Conservation (phyloP, 1,140 invertebrate species). For the Ephestia elutella region DNA sequence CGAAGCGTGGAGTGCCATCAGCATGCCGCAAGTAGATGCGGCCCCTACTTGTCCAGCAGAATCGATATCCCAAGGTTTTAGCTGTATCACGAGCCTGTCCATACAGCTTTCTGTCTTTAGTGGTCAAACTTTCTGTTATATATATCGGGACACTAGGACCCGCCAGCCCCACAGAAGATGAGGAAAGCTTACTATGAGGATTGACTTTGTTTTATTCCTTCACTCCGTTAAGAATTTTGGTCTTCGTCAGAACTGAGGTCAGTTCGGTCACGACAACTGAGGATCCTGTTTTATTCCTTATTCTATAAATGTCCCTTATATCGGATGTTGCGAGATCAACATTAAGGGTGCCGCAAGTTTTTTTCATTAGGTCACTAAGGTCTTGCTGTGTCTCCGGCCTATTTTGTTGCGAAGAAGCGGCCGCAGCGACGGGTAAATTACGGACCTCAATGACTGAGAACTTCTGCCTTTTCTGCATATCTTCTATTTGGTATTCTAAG, state of each 20-base stretch:
- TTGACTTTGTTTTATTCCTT: constrained; percentile 10
- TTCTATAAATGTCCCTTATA: constrained; percentile 11
- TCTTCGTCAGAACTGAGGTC: constrained; percentile 2
- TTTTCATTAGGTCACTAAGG: constrained; percentile 4
- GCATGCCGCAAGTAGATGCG: constrained; percentile 7
- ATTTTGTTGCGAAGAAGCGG: background rate
- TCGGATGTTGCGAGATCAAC: background rate
- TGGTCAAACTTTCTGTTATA: constrained; percentile 10
- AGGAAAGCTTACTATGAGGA: constrained; percentile 4
- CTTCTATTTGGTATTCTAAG: constrained; percentile 12
- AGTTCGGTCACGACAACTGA: constrained; percentile 8
- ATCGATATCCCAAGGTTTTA: background rate
- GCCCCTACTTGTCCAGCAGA: constrained; percentile 10
- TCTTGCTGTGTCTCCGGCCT: constrained; percentile 11
- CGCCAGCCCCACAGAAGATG: background rate
- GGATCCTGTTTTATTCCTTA: constrained; percentile 3
- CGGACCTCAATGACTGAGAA: constrained; percentile 13
- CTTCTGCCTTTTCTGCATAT: constrained; percentile 8
- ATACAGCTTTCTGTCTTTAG: constrained; percentile 5
- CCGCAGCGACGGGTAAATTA: constrained; percentile 2
- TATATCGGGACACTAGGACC: constrained; percentile 10
- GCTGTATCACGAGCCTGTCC: background rate
- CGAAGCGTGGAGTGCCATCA: background rate
- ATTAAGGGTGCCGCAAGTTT: background rate
- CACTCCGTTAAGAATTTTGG: constrained; percentile 9